Percentiles rank a stretch among this genome's conserved stretches.
These are phyloP conservation scores for Rhagologus leucostigma DNA, from an alignment of 2,113 vertebrate genomes.

Conservation along the genomic window DNA sequence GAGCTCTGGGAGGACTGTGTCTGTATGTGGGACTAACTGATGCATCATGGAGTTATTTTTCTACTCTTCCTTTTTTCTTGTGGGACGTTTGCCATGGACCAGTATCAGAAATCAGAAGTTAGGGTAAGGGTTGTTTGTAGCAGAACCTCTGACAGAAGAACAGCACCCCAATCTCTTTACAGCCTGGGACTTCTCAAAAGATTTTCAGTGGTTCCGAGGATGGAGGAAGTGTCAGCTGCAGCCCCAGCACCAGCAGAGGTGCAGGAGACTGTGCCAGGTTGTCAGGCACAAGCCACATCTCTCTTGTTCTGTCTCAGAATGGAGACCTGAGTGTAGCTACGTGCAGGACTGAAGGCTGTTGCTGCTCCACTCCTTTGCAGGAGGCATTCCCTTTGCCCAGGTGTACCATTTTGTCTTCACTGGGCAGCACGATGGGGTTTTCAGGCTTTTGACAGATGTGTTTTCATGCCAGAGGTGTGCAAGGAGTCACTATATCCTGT, in stretches of 20 bases:
- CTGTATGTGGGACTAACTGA: not conserved
- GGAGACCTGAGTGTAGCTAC: not conserved
- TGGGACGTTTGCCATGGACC: not conserved
- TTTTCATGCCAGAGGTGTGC: not conserved
- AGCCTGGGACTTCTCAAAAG: not conserved
- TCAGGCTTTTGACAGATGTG: not conserved
- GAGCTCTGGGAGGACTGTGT: not conserved
- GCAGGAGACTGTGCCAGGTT: fast-evolving
- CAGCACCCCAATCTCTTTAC: not conserved
- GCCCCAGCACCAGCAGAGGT: not conserved
- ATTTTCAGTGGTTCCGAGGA: not conserved
- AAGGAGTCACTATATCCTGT: not conserved
- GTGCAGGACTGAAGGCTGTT: not conserved
- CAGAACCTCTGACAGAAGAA: not conserved
- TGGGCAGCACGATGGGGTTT: not conserved
- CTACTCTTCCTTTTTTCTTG: not conserved
- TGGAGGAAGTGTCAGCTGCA: not conserved
- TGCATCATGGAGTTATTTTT: not conserved
- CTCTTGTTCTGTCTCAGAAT: fast-evolving
- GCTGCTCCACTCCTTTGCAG: not conserved
- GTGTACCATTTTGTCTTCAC: not conserved
- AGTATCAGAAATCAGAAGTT: not conserved
- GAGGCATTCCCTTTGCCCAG: not conserved
- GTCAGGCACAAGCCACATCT: not conserved
- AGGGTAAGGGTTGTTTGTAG: fast-evolving